Evolutionary conservation across 2,888 invertebrate species (phyloP).

Genomic region (Phyllotreta cruciferae): DNA sequence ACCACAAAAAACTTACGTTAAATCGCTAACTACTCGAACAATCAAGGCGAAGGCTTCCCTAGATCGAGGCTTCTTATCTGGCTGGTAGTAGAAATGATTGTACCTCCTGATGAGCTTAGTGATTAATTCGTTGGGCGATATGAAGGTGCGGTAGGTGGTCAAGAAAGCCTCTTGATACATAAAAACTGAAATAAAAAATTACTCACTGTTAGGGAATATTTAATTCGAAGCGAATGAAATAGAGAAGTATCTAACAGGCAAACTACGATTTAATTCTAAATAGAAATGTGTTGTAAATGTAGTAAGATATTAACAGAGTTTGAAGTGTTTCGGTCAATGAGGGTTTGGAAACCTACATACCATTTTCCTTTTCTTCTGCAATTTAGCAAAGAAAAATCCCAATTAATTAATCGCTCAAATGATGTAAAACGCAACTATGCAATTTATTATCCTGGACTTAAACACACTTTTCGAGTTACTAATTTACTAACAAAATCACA

Average conservation of each 20-base stretch:
- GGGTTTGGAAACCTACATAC: conserved; percentile 49
- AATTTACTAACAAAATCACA: background rate
- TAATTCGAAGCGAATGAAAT: too few species aligned
- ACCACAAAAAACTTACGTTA: conserved; percentile 78
- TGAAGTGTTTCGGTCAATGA: too few species aligned
- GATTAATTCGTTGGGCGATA: conserved; percentile 85
- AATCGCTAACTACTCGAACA: conserved; percentile 92
- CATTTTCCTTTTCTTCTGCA: conserved; percentile 58
- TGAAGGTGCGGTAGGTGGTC: conserved; percentile 96
- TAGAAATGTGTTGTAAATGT: too few species aligned
- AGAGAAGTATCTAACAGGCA: too few species aligned
- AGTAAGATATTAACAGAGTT: too few species aligned
- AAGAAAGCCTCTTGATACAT: conserved; percentile 97
- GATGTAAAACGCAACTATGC: background rate
- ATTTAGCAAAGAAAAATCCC: conserved; percentile 41
- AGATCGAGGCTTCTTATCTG: conserved; percentile 78
- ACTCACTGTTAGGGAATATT: background rate
- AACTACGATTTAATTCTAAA: too few species aligned
- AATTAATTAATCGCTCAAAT: conserved; percentile 25
- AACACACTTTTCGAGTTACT: too few species aligned
- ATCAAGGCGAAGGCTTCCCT: conserved; percentile 90
- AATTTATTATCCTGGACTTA: too few species aligned
- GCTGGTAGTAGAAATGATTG: conserved; percentile 76
- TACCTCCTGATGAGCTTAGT: conserved; percentile 83
- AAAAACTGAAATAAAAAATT: conserved; percentile 71